Base-by-base conservation (phyloP, 2,888 invertebrate genomes). In the Meliscaeva auricollis region DNA sequence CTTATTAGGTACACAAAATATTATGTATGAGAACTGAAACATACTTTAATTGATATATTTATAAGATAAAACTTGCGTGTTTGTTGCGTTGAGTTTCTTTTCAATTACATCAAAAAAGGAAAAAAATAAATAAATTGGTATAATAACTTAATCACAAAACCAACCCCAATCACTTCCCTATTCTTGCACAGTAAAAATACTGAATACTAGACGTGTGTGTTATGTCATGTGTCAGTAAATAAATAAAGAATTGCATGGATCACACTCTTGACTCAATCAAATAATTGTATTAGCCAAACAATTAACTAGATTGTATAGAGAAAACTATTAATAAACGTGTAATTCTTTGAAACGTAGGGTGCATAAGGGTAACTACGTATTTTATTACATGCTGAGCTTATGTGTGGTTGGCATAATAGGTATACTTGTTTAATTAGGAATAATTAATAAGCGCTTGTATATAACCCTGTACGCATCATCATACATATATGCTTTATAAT, bases 81-180 rank as follows among this genome's bases (percentile, higher is more conserved):
- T 50, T 50, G 6, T 50, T 50, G 13, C 46, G 15, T 9, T 17
- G 1, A 46, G 46, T 20, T 50, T 22, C 13, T 50, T 50, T 22
- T 26, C 22, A 50, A 50, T 50, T 22, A 22, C 26, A 26, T 3
- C 26, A 50, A 22, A 50, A 50, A 22, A 22, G 22, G 22, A 50
- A 17, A 46, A 44, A n/a, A 44, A 15, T 11, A 46, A 20, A 9
- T n/a, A n/a, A n/a, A n/a, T n/a, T n/a, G 11, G 50, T 11, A 22
- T 50, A 50, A 50, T 50, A 50, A 50, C 50, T 50, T 50, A 50
- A 50, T 50, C 50, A 22, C 13, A 22, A 50, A 50, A 20, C 5
- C 11, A 46, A 17, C 15, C 46, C 46, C 46, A 17, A 9, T 48
- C 26, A 20, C 20, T 17, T 50, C 50, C 22, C 7, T 22, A 22